A percentile compares a stretch with the other conserved stretches of the same genome.
Evolutionary conservation across 1,140 invertebrate species (phyloP).

Genomic region (Spodoptera litura): DNA sequence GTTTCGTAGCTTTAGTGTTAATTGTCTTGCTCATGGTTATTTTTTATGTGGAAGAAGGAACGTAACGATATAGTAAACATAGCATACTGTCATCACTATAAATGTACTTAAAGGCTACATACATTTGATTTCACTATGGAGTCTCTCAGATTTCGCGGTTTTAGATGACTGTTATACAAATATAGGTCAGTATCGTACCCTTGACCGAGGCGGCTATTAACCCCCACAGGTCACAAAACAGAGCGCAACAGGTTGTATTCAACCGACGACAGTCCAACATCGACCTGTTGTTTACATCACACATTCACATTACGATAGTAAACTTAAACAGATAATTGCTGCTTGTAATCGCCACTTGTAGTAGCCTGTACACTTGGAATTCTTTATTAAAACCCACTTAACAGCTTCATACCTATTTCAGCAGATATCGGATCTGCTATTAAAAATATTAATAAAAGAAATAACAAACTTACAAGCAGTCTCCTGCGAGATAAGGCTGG

Average conservation of each 20-base stretch:
- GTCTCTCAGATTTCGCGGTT: too few relatives aligned
- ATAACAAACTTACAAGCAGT: conserved; percentile 31
- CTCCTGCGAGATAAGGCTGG: conserved; percentile 37
- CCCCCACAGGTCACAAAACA: too few relatives aligned
- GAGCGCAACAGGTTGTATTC: too few relatives aligned
- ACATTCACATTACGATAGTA: background rate
- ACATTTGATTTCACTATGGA: too few relatives aligned
- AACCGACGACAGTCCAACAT: too few relatives aligned
- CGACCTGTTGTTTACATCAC: too few relatives aligned
- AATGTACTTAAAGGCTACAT: too few relatives aligned
- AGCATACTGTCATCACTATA: too few relatives aligned
- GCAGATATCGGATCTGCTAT: conserved; percentile 27
- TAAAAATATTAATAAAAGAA: conserved; percentile 44
- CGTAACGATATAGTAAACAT: too few relatives aligned
- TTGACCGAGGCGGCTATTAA: too few relatives aligned
- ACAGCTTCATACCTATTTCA: conserved; percentile 39
- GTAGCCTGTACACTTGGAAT: conserved; percentile 1
- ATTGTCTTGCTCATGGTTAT: background rate
- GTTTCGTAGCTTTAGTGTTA: background rate
- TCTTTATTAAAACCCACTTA: conserved; percentile 18
- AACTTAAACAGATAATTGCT: conserved; percentile 20
- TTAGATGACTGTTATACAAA: too few relatives aligned
- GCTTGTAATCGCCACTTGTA: conserved; percentile 20
- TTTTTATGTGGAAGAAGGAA: background rate
- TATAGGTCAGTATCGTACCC: too few relatives aligned